These are phyloP conservation scores for Oryzias dopingdopingensis DNA, from an alignment of 2,797 vertebrate species.

Conservation along the genomic window DNA sequence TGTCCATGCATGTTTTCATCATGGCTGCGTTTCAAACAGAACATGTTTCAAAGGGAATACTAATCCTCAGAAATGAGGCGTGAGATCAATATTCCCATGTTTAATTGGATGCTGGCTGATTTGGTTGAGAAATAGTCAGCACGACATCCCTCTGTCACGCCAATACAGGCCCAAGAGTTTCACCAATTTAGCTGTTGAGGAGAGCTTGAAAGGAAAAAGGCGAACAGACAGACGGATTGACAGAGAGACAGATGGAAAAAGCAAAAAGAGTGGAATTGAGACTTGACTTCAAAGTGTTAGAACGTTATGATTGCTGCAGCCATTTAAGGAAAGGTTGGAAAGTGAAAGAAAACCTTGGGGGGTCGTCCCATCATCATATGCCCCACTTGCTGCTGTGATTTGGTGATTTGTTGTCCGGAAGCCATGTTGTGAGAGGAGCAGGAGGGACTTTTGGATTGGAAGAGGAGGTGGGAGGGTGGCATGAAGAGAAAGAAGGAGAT, in stretches of 20 bases:
- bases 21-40: conserved; percentile 58
- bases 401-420: conserved; percentile 78
- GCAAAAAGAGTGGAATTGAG: conserved; percentile 67
- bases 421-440: conserved; percentile 70
- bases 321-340: conserved; percentile 71
- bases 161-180: conserved; percentile 45
- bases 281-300: conserved; percentile 75
- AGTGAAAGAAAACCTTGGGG: conserved; percentile 67
- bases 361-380: conserved; percentile 78
- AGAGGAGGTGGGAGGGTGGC: neutral
- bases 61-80: conserved; percentile 74
- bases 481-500: conserved; percentile 28
- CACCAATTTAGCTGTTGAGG: conserved; percentile 55
- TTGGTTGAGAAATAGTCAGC: conserved; percentile 57
- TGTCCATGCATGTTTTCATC: conserved; percentile 48
- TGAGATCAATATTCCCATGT: conserved; percentile 76
- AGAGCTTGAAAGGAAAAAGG: conserved; percentile 35
- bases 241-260: conserved; percentile 50
- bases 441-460: conserved; percentile 40
- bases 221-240: conserved; percentile 31
- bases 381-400: conserved; percentile 74
- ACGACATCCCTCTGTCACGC: conserved; percentile 61
- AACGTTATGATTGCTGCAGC: conserved; percentile 72
- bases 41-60: conserved; percentile 66
- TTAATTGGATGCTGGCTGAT: conserved; percentile 74